phyloP scores from a whole-genome alignment of 2,113 vertebrate species.

The Choloepus hoffmanni region DNA sequence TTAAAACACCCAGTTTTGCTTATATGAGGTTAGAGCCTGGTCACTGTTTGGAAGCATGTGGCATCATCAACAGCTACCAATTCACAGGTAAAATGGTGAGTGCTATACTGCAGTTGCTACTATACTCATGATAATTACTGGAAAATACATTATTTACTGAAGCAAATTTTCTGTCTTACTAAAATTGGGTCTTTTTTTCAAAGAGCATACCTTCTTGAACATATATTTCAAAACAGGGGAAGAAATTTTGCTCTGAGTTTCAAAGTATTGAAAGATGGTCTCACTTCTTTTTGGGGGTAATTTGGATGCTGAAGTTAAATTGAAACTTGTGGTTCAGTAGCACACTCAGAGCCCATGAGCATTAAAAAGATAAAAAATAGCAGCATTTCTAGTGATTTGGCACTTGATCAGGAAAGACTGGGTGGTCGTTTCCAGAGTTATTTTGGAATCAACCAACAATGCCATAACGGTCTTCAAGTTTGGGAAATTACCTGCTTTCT shows the following conservation, averaged over 20 bases:
- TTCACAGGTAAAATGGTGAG: conserved; percentile 27
- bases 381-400: neutral
- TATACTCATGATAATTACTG: neutral
- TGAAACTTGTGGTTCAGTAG: neutral
- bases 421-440: conserved; percentile 39
- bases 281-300: neutral
- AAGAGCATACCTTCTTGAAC: conserved; percentile 34
- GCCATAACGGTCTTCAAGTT: neutral
- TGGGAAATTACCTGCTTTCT: conserved; percentile 42
- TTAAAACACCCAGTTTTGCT: conserved; percentile 12
- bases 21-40: neutral
- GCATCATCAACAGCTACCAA: neutral
- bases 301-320: neutral
- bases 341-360: neutral
- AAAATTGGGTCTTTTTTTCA: neutral
- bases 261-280: conserved; percentile 12
- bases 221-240: conserved; percentile 13
- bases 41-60: neutral
- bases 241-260: conserved; percentile 59
- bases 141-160: conserved; percentile 45
- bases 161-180: conserved; percentile 51
- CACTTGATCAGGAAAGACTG: neutral
- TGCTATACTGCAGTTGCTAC: neutral
- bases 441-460: neutral
- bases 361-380: neutral